Conservation (phyloP, 2,888 invertebrate genomes). For the Mythimna pallens region DNA sequence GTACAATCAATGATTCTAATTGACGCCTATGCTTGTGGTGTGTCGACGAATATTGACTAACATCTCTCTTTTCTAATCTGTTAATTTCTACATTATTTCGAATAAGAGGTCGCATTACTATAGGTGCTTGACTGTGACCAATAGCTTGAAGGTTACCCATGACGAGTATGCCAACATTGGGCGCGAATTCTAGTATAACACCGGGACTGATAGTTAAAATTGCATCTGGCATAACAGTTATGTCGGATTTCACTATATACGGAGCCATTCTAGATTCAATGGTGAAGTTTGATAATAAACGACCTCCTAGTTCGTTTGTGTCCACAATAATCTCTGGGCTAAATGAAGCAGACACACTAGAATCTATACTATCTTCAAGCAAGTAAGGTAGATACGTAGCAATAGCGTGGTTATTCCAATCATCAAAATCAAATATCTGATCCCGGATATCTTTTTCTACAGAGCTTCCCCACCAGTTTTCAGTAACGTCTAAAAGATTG, state of each 20-base stretch:
- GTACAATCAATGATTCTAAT: slow-evolving; percentile 89
- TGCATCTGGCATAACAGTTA: slow-evolving; percentile 98
- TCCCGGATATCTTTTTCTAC: slow-evolving; percentile 94
- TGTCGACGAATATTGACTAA: slow-evolving; percentile 76
- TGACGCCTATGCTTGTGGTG: slow-evolving; percentile 87
- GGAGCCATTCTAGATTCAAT: slow-evolving; percentile 92
- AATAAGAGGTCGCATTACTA: slow-evolving; percentile 93
- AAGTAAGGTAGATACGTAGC: slow-evolving; percentile 97
- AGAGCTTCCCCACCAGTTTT: slow-evolving; percentile 99
- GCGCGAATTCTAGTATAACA: slow-evolving; percentile 97
- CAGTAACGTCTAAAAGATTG: slow-evolving; percentile 96
- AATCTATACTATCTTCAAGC: slow-evolving; percentile 93
- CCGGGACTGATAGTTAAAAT: slow-evolving; percentile 96
- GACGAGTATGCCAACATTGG: slow-evolving; percentile 98
- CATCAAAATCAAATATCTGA: slow-evolving; percentile 99
- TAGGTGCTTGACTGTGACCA: slow-evolving; percentile 94
- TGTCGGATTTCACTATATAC: slow-evolving; percentile 96
- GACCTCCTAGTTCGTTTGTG: slow-evolving; percentile 94
- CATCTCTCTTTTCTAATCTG: slow-evolving; percentile 83
- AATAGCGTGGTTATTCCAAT: slow-evolving; percentile 99
- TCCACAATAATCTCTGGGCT: slow-evolving; percentile 90
- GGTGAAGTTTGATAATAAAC: slow-evolving; percentile 92
- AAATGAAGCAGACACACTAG: slow-evolving; percentile 94
- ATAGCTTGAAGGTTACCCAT: slow-evolving; percentile 96
- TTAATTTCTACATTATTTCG: slow-evolving; percentile 80